Percentiles rank a stretch among this genome's conserved stretches.
phyloP scores from a whole-genome alignment of 1,140 invertebrate genomes.

The Penaeus chinensis region DNA sequence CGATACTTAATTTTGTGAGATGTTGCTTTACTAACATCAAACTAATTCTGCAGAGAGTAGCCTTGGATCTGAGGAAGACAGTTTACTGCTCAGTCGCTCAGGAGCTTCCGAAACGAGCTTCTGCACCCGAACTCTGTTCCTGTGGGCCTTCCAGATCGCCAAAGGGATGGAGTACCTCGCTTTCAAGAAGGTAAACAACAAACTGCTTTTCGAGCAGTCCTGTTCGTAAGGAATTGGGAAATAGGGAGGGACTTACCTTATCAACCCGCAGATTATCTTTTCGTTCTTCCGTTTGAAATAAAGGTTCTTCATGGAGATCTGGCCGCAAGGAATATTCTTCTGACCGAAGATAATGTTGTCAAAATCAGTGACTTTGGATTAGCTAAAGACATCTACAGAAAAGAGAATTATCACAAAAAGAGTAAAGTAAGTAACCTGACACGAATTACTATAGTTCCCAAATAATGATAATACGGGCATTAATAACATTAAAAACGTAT shows the following conservation, averaged over 20 bases:
- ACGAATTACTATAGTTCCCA: not conserved
- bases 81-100: not conserved
- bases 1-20: too few species aligned
- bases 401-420: slow-evolving; percentile 93
- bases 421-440: slow-evolving; percentile 75
- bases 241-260: not conserved
- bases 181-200: slow-evolving; percentile 49
- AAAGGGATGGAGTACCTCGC: slow-evolving; percentile 64
- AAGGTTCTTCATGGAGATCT: slow-evolving; percentile 89
- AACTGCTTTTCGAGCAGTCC: too few species aligned
- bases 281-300: not conserved
- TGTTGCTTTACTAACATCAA: too few species aligned
- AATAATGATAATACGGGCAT: not conserved
- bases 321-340: slow-evolving; percentile 94
- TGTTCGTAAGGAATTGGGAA: not conserved
- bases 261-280: not conserved
- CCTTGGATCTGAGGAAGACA: slow-evolving; percentile 16
- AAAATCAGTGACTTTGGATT: slow-evolving; percentile 98
- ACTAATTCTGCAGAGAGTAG: slow-evolving; percentile 29
- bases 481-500: too few species aligned
- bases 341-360: slow-evolving; percentile 87
- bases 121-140: slow-evolving; percentile 56
- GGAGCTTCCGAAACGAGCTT: not conserved
- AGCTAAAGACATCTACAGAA: slow-evolving; percentile 90
- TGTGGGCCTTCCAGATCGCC: slow-evolving; percentile 63